Percentiles rank a stretch among this genome's conserved stretches.
Conservation (phyloP, 2,113 vertebrate genomes). For the Chloropsis hardwickii region DNA sequence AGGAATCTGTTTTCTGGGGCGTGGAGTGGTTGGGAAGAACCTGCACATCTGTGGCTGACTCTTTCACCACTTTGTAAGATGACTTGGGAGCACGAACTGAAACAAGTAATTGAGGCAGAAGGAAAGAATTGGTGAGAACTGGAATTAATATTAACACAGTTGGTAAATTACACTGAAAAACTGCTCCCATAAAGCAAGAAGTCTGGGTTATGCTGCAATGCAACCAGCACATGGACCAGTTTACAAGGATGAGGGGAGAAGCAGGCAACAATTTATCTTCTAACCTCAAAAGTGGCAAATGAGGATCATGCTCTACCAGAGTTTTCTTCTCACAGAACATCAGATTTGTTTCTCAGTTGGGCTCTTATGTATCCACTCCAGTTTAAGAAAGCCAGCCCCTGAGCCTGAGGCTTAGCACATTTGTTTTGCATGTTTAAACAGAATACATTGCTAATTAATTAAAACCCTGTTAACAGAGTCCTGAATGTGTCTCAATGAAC, state of each 20-base stretch:
- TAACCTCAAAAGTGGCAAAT: not conserved
- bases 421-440: not conserved
- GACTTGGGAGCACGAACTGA: constrained; percentile 68
- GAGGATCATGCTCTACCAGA: not conserved
- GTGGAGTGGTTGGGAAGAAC: constrained; percentile 91
- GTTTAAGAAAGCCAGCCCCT: not conserved
- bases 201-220: not conserved
- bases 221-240: not conserved
- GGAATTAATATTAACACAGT: not conserved
- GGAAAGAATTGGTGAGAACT: not conserved
- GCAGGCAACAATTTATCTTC: not conserved
- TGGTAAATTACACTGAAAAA: not conserved
- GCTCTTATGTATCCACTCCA: not conserved
- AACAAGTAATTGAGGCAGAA: not conserved
- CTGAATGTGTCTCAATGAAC: not conserved
- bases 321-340: not conserved
- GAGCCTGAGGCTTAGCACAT: not conserved
- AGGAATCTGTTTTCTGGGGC: constrained; percentile 94
- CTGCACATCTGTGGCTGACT: constrained; percentile 89
- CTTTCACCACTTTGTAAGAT: constrained; percentile 85
- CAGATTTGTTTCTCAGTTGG: not conserved
- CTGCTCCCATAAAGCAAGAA: not conserved
- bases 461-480: not conserved
- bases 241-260: not conserved
- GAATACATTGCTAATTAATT: not conserved